Conservation (phyloP, 1,140 invertebrate genomes). For the Battus philenor region DNA sequence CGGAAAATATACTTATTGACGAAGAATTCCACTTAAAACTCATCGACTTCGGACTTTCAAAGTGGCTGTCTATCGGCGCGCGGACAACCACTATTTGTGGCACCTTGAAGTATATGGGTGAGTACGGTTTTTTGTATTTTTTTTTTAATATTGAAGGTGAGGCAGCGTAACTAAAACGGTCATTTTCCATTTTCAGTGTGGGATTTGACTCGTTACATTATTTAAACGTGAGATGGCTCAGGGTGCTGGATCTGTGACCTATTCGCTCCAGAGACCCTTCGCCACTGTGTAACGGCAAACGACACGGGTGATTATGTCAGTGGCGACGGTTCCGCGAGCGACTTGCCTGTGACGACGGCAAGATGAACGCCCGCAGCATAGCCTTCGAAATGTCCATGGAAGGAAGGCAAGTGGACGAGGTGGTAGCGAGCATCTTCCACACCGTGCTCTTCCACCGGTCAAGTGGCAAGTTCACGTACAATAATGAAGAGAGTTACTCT, state of each 20-base stretch:
- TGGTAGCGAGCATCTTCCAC: constrained; percentile 95
- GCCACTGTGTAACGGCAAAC: constrained; percentile 29
- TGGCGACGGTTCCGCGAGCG: constrained; percentile 25
- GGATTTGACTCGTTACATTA: constrained; percentile 50
- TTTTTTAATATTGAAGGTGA: background rate
- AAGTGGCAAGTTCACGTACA: constrained; percentile 96
- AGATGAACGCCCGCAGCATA: constrained; percentile 93
- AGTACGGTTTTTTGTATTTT: constrained; percentile 30
- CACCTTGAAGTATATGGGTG: constrained; percentile 94
- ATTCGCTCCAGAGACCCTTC: constrained; percentile 8
- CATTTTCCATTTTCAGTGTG: constrained; percentile 67
- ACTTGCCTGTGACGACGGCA: constrained; percentile 53
- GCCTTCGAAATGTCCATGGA: constrained; percentile 93
- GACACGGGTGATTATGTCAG: constrained; percentile 44
- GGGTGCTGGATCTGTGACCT: constrained; percentile 24
- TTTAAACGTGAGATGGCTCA: constrained; percentile 51
- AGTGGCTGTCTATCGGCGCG: constrained; percentile 87
- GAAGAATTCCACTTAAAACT: constrained; percentile 86
- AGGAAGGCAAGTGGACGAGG: constrained; percentile 95
- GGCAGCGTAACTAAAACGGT: constrained; percentile 45
- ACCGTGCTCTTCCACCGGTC: constrained; percentile 96
- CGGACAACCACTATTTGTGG: constrained; percentile 92
- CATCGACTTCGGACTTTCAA: constrained; percentile 95
- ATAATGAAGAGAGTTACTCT: constrained; percentile 94
- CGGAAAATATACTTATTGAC: constrained; percentile 93